Evolutionary conservation across 2,797 vertebrate genomes (phyloP).

Genomic region (Ctenochaetus hawaiiensis): DNA sequence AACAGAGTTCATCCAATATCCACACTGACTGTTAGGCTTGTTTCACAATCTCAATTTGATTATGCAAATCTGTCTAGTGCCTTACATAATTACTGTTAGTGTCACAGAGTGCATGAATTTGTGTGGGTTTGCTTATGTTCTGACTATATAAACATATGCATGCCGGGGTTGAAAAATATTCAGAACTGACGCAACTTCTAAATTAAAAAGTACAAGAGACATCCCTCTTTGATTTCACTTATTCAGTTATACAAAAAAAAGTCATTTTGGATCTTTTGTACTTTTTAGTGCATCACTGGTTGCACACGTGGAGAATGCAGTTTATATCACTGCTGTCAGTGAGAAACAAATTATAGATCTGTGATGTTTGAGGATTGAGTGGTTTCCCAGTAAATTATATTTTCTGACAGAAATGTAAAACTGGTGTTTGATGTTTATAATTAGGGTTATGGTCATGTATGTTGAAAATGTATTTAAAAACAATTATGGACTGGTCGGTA

Average conservation of each 20-base stretch:
- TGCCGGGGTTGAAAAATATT: not conserved
- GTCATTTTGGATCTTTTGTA: not conserved
- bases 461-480: too few relatives aligned
- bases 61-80: slow-evolving; percentile 20
- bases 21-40: not conserved
- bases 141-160: not conserved
- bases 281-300: not conserved
- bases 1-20: not conserved
- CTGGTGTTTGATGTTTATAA: too few relatives aligned
- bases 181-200: not conserved
- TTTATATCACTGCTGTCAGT: too few relatives aligned
- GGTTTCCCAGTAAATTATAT: too few relatives aligned
- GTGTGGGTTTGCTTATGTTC: not conserved
- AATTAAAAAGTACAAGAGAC: not conserved
- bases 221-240: not conserved
- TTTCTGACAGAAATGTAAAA: too few relatives aligned
- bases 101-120: not conserved
- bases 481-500: too few relatives aligned
- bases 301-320: not conserved
- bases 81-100: slow-evolving; percentile 20
- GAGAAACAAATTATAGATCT: too few relatives aligned
- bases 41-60: slow-evolving; percentile 24
- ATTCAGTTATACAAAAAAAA: not conserved
- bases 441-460: too few relatives aligned
- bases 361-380: too few relatives aligned